A percentile compares a stretch with the other conserved stretches of the same genome.
phyloP scores from a whole-genome alignment of 2,888 invertebrate species.

The Entomobrya proxima region DNA sequence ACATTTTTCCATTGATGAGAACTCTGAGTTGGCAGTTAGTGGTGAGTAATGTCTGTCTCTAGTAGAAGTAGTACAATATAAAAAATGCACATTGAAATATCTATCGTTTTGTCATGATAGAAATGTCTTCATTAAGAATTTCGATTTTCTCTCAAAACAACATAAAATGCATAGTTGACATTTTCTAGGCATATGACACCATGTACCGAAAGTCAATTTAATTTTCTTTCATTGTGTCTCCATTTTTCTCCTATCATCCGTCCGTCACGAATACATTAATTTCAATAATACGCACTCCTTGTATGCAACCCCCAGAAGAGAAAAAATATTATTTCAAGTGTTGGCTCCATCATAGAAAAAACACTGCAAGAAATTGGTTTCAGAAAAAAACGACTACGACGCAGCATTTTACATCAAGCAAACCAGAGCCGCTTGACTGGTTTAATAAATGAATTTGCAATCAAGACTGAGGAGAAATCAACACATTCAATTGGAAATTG shows the following conservation, averaged over 20 bases:
- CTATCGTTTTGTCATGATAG: slow-evolving; percentile 14
- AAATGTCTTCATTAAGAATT: slow-evolving; percentile 64
- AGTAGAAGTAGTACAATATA: background rate
- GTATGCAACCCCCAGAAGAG: slow-evolving; percentile 14
- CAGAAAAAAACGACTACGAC: background rate
- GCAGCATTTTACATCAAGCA: background rate
- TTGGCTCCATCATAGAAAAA: background rate
- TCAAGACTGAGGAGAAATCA: background rate
- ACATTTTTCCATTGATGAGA: too few species aligned
- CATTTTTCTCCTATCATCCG: slow-evolving; percentile 2
- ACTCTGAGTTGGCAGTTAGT: too few species aligned
- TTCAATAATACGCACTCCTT: slow-evolving; percentile 16
- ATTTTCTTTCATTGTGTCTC: slow-evolving; percentile 34
- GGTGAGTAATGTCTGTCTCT: background rate
- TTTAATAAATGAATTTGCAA: slow-evolving; percentile 16
- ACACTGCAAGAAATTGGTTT: background rate
- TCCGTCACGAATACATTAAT: slow-evolving; percentile 48
- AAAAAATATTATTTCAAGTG: slow-evolving; percentile 11
- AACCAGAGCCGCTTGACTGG: background rate
- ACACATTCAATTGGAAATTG: background rate
- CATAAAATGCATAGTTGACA: too few species aligned
- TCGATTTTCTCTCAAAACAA: slow-evolving; percentile 17
- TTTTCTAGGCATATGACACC: background rate
- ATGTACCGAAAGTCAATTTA: background rate
- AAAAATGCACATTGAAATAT: background rate